Evolutionary conservation across 2,113 vertebrate species (phyloP).

Genomic region (Actinemys pallida): DNA sequence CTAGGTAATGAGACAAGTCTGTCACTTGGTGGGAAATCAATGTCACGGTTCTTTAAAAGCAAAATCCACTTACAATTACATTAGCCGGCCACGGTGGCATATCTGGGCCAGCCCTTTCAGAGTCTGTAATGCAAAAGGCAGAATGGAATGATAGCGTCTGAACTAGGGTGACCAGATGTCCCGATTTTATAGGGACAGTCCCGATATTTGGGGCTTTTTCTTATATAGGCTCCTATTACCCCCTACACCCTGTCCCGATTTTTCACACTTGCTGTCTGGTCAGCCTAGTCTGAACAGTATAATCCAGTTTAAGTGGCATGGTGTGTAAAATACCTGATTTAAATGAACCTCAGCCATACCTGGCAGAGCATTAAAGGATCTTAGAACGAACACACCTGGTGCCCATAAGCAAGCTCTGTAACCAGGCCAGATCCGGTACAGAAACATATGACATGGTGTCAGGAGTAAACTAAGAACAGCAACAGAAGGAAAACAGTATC

Average conservation of each 20-base stretch:
- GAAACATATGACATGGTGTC: neutral
- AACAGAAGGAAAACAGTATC: neutral
- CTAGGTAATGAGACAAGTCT: constrained; percentile 45
- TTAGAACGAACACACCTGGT: neutral
- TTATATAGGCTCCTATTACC: too few species aligned
- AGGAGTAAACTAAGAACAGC: neutral
- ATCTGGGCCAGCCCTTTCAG: neutral
- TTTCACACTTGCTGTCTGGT: too few species aligned
- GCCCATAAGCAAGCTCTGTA: neutral
- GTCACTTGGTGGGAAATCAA: constrained; percentile 51
- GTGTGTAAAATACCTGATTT: neutral
- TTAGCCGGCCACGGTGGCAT: neutral
- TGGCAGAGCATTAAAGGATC: neutral
- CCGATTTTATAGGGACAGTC: too few species aligned
- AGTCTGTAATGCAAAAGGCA: neutral
- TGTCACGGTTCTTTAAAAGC: constrained; percentile 28
- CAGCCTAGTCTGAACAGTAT: too few species aligned
- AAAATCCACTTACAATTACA: constrained; percentile 16
- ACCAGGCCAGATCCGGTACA: neutral
- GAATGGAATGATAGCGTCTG: neutral
- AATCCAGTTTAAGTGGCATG: too few species aligned
- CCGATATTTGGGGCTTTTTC: too few species aligned
- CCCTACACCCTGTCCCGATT: too few species aligned
- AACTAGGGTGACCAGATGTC: too few species aligned
- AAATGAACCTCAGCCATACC: neutral